Conservation (phyloP, 2,113 vertebrate genomes). For the Benitochromis conjunctus region DNA sequence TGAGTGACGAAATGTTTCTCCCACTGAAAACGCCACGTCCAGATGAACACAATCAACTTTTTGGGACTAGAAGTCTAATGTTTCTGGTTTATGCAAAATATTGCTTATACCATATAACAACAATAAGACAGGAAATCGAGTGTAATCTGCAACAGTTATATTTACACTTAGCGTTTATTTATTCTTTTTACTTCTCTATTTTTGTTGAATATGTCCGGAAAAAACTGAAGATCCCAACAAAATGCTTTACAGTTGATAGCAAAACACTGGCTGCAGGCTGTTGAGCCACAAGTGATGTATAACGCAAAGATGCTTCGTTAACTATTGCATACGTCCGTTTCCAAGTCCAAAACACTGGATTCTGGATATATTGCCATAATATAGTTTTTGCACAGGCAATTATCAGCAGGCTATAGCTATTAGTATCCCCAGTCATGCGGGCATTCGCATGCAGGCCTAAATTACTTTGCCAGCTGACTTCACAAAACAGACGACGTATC, state of each 20-base stretch:
- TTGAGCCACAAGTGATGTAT: neutral
- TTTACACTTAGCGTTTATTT: neutral
- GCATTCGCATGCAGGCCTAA: neutral
- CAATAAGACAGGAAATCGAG: neutral
- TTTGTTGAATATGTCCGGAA: neutral
- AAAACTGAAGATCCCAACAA: neutral
- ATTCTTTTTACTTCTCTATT: neutral
- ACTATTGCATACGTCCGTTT: neutral
- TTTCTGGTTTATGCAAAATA: neutral
- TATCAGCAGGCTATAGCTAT: neutral
- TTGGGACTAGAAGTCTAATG: neutral
- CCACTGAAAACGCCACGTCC: no score
- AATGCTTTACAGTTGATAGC: neutral
- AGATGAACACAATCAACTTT: no score
- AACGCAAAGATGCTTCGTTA: neutral
- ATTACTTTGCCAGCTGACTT: neutral
- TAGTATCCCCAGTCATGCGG: neutral
- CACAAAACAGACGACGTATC: neutral
- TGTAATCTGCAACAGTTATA: neutral
- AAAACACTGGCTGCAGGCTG: neutral
- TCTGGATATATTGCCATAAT: neutral
- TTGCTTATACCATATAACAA: neutral
- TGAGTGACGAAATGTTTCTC: no score
- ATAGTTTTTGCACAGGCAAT: neutral
- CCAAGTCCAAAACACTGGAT: neutral